Evolutionary conservation across 2,888 invertebrate species (phyloP), one percentile per base, ranked within the genome.

Genomic region (Troides oblongomaculatus): DNA sequence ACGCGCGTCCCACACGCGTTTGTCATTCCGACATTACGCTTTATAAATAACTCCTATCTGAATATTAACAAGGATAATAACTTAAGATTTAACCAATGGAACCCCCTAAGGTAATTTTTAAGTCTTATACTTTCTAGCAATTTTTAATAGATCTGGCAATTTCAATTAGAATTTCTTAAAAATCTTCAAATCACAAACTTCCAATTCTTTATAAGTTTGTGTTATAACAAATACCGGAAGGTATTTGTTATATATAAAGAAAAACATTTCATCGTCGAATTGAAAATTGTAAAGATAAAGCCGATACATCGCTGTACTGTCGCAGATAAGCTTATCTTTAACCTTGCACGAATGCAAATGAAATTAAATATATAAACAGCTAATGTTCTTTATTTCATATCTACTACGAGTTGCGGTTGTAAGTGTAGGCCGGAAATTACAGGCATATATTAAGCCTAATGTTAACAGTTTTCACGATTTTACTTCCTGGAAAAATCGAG

Each of bases 341-440:
- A 69, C 68, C 68, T 69, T 69, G 64, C 25, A n/a, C 59, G 46
- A 39, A 69, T 64, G 64, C 56, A 60, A 64, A 69, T 64, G 60
- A 25, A 53, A 50, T 17, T 50, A 30, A 57, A 57, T 68, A 46
- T 17, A 67, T 68, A 63, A 39, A 64, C 12, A 67, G 46, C 46
- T 65, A 65, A 23, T n/a, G 39, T 43, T 21, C 0, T 64, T 36
- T 25, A 30, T 59, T 58, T 43, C 43, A 57, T 43, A 58, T 64
- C 25, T 58, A 25, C 5, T 58, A 21, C n/a, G 58, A 58, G 21
- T 58, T 7, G 0, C 10, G 14, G 21, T 58, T 21, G 56, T 1
- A 56, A 56, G 56, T 56, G 56, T 59, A 46, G 14, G 12, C 46
- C 17, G 46, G 46, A 23, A 62, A 62, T 2, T 12, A 46, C 14